These are phyloP conservation scores for Melipona bicolor DNA, from an alignment of 2,888 invertebrate species.

Conservation along the genomic window DNA sequence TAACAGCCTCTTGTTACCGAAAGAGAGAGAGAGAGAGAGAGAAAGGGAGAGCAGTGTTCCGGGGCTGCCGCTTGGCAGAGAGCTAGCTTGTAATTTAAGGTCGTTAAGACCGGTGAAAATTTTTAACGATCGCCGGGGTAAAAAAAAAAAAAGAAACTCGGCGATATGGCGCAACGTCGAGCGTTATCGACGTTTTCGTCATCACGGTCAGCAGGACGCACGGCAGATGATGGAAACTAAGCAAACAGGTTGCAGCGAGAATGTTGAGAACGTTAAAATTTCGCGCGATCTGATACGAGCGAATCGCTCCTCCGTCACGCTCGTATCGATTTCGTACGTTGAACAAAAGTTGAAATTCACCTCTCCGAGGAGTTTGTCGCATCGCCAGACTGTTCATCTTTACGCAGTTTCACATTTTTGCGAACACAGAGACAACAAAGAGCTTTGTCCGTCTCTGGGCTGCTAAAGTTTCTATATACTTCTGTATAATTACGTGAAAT, in stretches of 20 bases:
- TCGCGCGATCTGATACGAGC: not conserved
- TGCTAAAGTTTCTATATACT: too few relatives aligned
- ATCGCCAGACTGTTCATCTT: too few relatives aligned
- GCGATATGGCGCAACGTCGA: not conserved
- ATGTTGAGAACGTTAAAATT: not conserved
- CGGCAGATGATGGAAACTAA: not conserved
- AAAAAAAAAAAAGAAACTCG: not conserved
- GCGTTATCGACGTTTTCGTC: slow-evolving; percentile 39
- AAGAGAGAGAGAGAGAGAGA: too few relatives aligned
- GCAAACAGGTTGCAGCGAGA: slow-evolving; percentile 37
- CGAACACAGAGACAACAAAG: too few relatives aligned
- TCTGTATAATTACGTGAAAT: too few relatives aligned
- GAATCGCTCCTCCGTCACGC: too few relatives aligned
- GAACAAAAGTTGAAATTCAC: too few relatives aligned
- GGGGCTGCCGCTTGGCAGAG: not conserved
- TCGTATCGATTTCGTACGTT: too few relatives aligned
- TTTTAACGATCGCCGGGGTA: slow-evolving; percentile 3
- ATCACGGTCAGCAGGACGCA: not conserved
- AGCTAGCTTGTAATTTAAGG: slow-evolving; percentile 30
- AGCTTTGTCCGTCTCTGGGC: too few relatives aligned
- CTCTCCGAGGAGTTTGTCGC: too few relatives aligned
- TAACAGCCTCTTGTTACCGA: not conserved
- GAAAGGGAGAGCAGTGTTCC: not conserved
- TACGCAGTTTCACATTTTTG: too few relatives aligned
- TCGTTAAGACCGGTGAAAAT: slow-evolving; percentile 31